Percentiles rank a stretch among this genome's conserved stretches.
These are phyloP conservation scores for Tenthredo mesomela DNA, from an alignment of 2,888 invertebrate genomes.

Conservation along the genomic window DNA sequence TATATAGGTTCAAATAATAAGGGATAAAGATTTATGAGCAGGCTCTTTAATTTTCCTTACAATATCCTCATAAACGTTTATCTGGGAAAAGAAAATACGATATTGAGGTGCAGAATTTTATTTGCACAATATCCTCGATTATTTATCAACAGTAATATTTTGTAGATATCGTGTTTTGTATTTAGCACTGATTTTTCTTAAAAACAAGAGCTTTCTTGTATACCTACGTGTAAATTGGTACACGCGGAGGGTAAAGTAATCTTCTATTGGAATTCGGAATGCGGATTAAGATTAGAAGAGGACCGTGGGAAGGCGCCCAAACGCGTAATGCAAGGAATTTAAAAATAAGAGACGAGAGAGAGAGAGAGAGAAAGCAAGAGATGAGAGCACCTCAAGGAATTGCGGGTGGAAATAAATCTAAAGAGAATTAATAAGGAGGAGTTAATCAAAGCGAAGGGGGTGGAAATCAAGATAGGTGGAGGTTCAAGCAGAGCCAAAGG, in stretches of 20 bases:
- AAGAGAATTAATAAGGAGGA: conserved; percentile 51
- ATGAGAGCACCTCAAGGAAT: conserved; percentile 25
- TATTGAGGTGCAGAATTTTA: background rate
- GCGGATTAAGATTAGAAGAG: conserved; percentile 34
- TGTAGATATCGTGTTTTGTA: background rate
- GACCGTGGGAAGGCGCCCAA: background rate
- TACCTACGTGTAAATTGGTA: background rate
- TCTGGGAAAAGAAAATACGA: background rate
- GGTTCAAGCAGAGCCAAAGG: background rate
- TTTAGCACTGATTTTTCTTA: background rate
- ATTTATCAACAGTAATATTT: too few relatives aligned
- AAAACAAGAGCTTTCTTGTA: background rate
- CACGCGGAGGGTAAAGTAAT: background rate
- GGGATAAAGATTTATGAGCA: background rate
- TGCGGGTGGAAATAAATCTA: conserved; percentile 41
- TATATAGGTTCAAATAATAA: background rate
- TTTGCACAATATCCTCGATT: background rate
- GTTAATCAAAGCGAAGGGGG: conserved; percentile 50
- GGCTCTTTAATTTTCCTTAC: background rate
- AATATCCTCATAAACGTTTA: background rate
- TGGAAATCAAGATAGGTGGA: conserved; percentile 41
- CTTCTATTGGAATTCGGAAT: conserved; percentile 32
- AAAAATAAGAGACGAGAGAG: background rate
- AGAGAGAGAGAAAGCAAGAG: background rate
- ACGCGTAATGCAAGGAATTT: conserved; percentile 25